Percentiles rank a stretch among this genome's conserved stretches.
These are phyloP conservation scores for Caenorhabditis wallacei DNA, from an alignment of 2,888 invertebrate genomes.

Conservation along the genomic window DNA sequence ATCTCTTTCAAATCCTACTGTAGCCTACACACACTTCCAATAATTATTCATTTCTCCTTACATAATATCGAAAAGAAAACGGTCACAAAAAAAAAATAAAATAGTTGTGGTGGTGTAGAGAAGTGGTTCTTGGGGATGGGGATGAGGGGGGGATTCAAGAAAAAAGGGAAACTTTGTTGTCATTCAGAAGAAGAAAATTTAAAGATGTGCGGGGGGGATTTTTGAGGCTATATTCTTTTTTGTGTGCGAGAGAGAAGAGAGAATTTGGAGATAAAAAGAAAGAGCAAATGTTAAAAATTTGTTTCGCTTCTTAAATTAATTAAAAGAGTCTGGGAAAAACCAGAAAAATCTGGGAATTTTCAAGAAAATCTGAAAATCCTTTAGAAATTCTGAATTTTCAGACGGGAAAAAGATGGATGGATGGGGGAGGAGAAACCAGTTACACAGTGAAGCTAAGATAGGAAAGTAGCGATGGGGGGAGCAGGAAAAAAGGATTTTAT, in stretches of 20 bases:
- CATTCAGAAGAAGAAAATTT: slow-evolving; percentile 48
- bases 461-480: slow-evolving; percentile 47
- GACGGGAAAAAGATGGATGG: neutral
- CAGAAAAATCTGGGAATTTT: neutral
- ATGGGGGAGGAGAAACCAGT: slow-evolving; percentile 48
- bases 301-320: slow-evolving; percentile 3
- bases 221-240: neutral
- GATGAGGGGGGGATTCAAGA: neutral
- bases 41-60: slow-evolving; percentile 69
- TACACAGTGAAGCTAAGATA: slow-evolving; percentile 64
- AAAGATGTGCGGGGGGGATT: slow-evolving; percentile 41
- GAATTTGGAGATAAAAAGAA: slow-evolving; percentile 11
- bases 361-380: neutral
- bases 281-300: neutral
- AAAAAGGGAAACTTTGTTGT: slow-evolving; percentile 42
- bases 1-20: too few relatives aligned
- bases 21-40: slow-evolving; percentile 16
- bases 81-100: slow-evolving; percentile 31
- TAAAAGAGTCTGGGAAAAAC: neutral
- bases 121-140: slow-evolving; percentile 6
- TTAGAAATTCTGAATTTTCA: neutral
- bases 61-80: slow-evolving; percentile 59
- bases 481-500: neutral
- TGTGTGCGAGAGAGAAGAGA: slow-evolving; percentile 6
- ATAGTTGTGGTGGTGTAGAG: neutral